phyloP scores from a whole-genome alignment of 2,797 vertebrate genomes.

The Setipinna tenuifilis region DNA sequence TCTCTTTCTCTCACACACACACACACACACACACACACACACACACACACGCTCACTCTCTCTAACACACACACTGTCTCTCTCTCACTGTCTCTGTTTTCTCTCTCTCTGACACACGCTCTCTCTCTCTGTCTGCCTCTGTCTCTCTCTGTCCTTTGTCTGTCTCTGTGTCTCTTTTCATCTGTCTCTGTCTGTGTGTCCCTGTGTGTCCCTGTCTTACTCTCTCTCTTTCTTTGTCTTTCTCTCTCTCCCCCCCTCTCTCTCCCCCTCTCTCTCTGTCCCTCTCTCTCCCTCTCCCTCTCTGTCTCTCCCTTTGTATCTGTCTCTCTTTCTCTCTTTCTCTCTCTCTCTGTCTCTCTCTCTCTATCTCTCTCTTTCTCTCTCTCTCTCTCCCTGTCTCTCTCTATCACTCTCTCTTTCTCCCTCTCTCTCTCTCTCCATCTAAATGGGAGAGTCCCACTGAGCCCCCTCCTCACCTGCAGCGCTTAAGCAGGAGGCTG shows the following conservation, averaged over 20 bases:
- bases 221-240: not conserved
- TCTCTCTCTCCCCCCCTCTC: not conserved
- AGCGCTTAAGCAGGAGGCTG: slow-evolving; percentile 65
- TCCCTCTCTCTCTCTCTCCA: slow-evolving; percentile 46
- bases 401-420: not conserved
- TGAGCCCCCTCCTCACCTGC: slow-evolving; percentile 66
- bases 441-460: slow-evolving; percentile 66
- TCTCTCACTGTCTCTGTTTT: slow-evolving; percentile 24
- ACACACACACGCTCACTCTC: no score
- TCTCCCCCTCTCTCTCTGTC: not conserved
- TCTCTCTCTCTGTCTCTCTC: not conserved
- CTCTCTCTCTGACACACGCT: no score
- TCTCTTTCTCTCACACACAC: not conserved
- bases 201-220: no score
- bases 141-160: no score
- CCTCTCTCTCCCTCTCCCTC: not conserved
- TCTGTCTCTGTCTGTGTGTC: no score
- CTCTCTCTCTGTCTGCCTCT: no score
- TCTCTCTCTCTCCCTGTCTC: not conserved
- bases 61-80: no score
- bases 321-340: not conserved
- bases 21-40: no score
- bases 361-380: not conserved
- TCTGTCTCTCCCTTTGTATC: not conserved
- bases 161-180: no score